Evolutionary conservation across 2,113 vertebrate genomes (phyloP).

Genomic region (Progne subis): DNA sequence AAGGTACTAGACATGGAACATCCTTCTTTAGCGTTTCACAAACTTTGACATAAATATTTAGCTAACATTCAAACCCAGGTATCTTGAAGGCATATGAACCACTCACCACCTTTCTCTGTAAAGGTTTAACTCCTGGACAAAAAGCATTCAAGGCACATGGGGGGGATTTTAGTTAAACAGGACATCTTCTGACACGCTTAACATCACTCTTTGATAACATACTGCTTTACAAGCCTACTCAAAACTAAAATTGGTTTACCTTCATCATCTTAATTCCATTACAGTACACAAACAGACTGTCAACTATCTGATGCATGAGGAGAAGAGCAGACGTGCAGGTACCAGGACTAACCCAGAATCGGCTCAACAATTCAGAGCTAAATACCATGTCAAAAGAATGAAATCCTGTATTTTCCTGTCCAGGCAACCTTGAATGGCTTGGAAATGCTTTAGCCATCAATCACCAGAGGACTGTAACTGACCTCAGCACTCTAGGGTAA

Average conservation of each 20-base stretch:
- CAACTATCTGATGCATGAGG: background rate
- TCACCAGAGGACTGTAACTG: background rate
- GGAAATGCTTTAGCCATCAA: background rate
- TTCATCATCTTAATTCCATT: background rate
- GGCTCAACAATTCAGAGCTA: background rate
- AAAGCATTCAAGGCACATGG: background rate
- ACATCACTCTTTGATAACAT: background rate
- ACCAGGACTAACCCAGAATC: background rate
- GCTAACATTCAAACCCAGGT: accelerated
- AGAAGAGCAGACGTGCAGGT: background rate
- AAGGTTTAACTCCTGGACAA: background rate
- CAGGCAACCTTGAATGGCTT: background rate
- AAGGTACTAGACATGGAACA: background rate
- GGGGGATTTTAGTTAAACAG: background rate
- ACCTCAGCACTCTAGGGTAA: background rate
- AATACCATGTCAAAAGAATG: background rate
- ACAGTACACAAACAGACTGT: background rate
- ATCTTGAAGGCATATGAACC: background rate
- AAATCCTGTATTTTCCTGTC: background rate
- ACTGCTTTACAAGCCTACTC: background rate
- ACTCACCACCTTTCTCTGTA: background rate
- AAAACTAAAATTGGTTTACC: background rate
- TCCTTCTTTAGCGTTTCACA: background rate
- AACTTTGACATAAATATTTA: background rate
- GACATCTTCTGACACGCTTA: background rate